These are phyloP conservation scores for Calameuta idolon DNA, from an alignment of 2,888 invertebrate genomes.

Conservation along the genomic window DNA sequence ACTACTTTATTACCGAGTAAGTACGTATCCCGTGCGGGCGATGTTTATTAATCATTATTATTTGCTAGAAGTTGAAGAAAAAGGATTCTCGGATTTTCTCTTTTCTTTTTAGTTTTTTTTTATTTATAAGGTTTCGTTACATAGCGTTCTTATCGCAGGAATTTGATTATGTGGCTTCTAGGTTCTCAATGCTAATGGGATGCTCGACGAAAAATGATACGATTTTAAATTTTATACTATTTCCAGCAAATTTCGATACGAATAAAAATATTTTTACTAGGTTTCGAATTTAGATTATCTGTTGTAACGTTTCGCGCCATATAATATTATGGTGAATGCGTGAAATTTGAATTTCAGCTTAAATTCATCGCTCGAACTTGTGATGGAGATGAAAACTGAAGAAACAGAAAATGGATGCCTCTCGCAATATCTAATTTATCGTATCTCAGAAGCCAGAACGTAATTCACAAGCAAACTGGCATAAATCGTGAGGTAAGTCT, in stretches of 20 bases:
- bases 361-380: no score
- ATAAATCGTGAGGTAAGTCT: no score
- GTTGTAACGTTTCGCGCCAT: no score
- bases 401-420: no score
- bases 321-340: no score
- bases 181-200: background rate
- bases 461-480: no score
- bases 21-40: background rate
- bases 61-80: background rate
- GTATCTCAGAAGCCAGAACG: no score
- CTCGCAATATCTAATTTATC: no score
- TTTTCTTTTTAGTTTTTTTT: slow-evolving; percentile 13
- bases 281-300: background rate
- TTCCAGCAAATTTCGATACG: background rate
- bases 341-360: no score
- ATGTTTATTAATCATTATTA: background rate
- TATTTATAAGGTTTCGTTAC: background rate
- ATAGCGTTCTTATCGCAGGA: background rate
- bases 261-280: background rate
- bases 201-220: background rate
- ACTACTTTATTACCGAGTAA: background rate
- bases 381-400: no score
- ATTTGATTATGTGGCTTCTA: background rate
- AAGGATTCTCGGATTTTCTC: slow-evolving; percentile 31
- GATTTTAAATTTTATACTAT: background rate